Evolutionary conservation across 1,140 invertebrate genomes (phyloP), one percentile per base, ranked within the genome.

Genomic region (Apocrypta bakeri): DNA sequence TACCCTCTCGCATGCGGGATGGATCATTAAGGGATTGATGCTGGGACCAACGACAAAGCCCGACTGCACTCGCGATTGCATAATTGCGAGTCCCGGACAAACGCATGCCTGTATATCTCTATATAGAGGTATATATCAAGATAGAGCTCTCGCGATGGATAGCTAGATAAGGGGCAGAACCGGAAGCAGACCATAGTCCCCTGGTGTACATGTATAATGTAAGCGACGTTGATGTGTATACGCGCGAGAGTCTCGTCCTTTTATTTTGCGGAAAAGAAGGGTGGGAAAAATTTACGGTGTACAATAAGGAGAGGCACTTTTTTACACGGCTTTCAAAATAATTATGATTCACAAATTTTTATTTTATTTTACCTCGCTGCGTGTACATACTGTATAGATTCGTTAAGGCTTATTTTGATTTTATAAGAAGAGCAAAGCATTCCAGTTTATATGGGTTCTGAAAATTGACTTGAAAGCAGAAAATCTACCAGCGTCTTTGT

Each of bases 21-120:
- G 76, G 21, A 79, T 83, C 56, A 79, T 83, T 79, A 72, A 56
- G 64, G 31, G 33, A 73, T 82, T 64, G 74, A 73, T 14, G 29
- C 48, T 0, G 11, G n/a, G 25, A 68, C 6, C 2, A 21, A 17
- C 17, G 25, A 66, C 40, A 72, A 33, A n/a, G 42, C 68, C 31
- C 64, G 33, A 1, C 48, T n/a, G 48, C 48, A 7, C 48, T n/a
- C 48, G 21, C 71, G 69, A 81, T 77, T 40, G 74, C 64, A 27
- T 64, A 72, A 73, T 82, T 82, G 64, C 56, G 31, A 77, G 24
- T 40, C 25, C 25, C 21, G 25, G 24, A 27, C 25, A 37, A 68
- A 69, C 25, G 24, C 17, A 72, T 2, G 33, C 33, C 31, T 24
- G 69, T 37, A n/a, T 40, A 40, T 37, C 2, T 37, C 33, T 37